phyloP scores from a whole-genome alignment of 2,888 invertebrate genomes.

The Ornithoptera priamus region DNA sequence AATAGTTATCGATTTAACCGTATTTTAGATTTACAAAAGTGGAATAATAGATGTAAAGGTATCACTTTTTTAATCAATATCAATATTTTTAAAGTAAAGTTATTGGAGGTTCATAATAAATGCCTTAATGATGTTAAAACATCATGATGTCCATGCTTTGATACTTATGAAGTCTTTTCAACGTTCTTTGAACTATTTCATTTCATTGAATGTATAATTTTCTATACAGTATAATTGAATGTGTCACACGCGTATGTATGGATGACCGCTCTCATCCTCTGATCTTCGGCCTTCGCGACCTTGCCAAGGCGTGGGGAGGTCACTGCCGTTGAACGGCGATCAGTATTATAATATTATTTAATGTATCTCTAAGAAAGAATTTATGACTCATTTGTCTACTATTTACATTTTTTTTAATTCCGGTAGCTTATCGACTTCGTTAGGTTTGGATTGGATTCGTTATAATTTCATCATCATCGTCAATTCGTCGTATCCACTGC shows the following conservation, averaged over 20 bases:
- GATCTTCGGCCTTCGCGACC: slow-evolving; percentile 23
- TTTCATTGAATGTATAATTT: neutral
- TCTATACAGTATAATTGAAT: slow-evolving; percentile 1
- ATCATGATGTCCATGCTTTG: too few species aligned
- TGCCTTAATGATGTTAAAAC: too few species aligned
- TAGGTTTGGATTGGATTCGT: slow-evolving; percentile 20
- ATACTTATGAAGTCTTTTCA: too few species aligned
- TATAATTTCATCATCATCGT: neutral
- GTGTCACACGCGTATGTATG: neutral
- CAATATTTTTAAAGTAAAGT: too few species aligned
- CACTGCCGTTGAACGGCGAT: slow-evolving; percentile 19
- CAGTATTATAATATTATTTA: slow-evolving; percentile 19
- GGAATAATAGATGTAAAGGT: too few species aligned
- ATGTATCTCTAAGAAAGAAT: slow-evolving; percentile 12
- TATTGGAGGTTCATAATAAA: too few species aligned
- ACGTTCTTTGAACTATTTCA: too few species aligned
- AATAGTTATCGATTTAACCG: too few species aligned
- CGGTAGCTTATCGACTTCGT: neutral
- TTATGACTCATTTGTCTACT: slow-evolving; percentile 24
- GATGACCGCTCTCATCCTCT: slow-evolving; percentile 8
- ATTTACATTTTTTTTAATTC: slow-evolving; percentile 10
- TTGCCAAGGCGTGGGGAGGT: slow-evolving; percentile 28
- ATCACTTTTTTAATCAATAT: too few species aligned
- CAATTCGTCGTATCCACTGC: neutral
- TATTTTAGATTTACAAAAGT: too few species aligned